These are phyloP conservation scores for Turdus rufiventris DNA, from an alignment of 2,113 vertebrate genomes.

Conservation along the genomic window DNA sequence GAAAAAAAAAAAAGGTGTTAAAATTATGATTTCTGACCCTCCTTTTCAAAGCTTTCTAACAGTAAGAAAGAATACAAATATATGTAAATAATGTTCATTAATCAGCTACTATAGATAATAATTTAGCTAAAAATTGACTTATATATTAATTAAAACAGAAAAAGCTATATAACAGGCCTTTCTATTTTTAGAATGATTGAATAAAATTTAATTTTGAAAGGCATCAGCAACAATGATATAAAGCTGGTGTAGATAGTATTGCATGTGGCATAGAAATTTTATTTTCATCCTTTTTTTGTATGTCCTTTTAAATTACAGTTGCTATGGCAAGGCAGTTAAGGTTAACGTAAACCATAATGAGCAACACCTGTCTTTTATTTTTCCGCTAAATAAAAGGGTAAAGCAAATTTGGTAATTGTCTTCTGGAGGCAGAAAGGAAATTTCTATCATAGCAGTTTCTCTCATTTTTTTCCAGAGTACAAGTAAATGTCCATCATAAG, in stretches of 20 bases:
- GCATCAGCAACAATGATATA: neutral
- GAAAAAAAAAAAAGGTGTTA: neutral
- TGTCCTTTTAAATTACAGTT: neutral
- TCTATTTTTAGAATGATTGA: neutral
- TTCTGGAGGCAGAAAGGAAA: neutral
- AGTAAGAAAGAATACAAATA: neutral
- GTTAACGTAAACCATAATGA: neutral
- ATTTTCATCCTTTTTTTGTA: neutral
- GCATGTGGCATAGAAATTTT: neutral
- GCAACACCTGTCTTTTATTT: neutral
- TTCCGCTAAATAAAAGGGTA: neutral
- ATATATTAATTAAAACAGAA: neutral
- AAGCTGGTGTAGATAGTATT: neutral
- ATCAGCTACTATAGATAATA: neutral
- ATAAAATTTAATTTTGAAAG: neutral
- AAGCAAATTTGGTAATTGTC: neutral
- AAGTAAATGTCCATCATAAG: neutral
- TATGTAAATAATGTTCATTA: neutral
- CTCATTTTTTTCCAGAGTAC: neutral
- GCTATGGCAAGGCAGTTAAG: neutral
- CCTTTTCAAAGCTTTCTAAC: neutral
- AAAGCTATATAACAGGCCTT: neutral
- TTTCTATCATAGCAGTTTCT: neutral
- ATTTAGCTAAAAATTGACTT: neutral
- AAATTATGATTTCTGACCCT: neutral